These are phyloP conservation scores for Rhyacophila evoluta DNA, from an alignment of 2,888 invertebrate species.

Conservation along the genomic window DNA sequence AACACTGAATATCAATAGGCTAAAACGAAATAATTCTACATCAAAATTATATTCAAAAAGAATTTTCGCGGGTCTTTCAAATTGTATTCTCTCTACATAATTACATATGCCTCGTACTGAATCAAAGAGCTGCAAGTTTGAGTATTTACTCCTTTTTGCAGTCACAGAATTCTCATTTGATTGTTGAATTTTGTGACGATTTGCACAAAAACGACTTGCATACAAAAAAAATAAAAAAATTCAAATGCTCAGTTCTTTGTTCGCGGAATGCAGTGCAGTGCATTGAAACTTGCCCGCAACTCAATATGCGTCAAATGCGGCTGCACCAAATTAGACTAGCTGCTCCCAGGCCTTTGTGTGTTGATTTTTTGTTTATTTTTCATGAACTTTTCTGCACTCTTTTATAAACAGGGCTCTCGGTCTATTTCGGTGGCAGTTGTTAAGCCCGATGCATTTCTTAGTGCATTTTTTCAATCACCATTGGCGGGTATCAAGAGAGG, in stretches of 20 bases:
- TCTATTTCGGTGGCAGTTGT: conserved; percentile 16
- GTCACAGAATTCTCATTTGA: too few species aligned
- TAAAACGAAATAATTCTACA: too few species aligned
- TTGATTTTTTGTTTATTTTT: conserved; percentile 8
- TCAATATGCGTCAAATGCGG: conserved; percentile 18
- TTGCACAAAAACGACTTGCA: too few species aligned
- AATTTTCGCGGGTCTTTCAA: too few species aligned
- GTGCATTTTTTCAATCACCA: neutral
- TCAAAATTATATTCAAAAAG: too few species aligned
- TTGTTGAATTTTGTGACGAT: too few species aligned
- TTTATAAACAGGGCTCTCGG: conserved; percentile 19
- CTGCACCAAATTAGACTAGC: neutral
- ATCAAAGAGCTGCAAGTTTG: too few species aligned
- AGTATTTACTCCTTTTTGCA: too few species aligned
- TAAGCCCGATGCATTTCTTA: neutral
- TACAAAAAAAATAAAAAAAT: neutral
- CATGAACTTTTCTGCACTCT: conserved; percentile 22
- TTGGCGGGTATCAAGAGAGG: neutral
- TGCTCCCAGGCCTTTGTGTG: conserved; percentile 22
- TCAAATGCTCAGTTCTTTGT: neutral
- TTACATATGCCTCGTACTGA: too few species aligned
- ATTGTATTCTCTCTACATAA: too few species aligned
- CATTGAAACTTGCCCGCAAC: conserved; percentile 12
- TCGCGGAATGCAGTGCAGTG: neutral
- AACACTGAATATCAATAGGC: too few species aligned